Evolutionary conservation across 2,113 vertebrate species (phyloP).

Genomic region (Alligator mississippiensis): DNA sequence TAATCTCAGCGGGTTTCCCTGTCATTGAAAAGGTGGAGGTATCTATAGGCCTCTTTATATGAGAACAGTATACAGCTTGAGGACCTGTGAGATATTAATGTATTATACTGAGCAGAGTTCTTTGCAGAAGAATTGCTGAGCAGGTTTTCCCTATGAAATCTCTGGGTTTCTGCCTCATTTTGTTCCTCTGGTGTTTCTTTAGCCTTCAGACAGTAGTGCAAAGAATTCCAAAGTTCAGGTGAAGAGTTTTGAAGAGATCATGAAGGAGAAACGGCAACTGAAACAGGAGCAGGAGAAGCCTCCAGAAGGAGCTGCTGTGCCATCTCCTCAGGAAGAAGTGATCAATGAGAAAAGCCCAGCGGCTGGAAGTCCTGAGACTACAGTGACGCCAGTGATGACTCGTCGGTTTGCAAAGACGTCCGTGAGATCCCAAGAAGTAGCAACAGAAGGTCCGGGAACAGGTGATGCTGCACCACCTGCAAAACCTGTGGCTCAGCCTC

Average conservation of each 20-base stretch:
- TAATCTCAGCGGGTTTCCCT: background rate
- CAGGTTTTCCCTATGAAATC: background rate
- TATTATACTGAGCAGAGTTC: background rate
- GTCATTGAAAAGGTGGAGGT: background rate
- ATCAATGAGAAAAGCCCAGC: background rate
- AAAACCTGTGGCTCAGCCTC: conserved; percentile 53
- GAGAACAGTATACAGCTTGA: background rate
- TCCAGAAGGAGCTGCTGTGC: conserved; percentile 36
- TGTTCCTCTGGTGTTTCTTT: background rate
- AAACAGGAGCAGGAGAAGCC: conserved; percentile 72
- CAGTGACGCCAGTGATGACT: background rate
- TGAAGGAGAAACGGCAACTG: conserved; percentile 84
- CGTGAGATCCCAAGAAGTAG: conserved; percentile 17
- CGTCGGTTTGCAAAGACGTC: conserved; percentile 32
- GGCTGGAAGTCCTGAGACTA: conserved; percentile 9
- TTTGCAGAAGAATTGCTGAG: background rate
- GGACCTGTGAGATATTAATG: background rate
- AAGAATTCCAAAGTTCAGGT: conserved; percentile 74
- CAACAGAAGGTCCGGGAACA: conserved; percentile 25
- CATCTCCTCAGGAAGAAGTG: background rate
- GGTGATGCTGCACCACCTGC: conserved; percentile 35
- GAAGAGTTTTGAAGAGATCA: conserved; percentile 90
- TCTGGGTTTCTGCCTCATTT: background rate
- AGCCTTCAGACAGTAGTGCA: conserved; percentile 49
- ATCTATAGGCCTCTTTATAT: background rate